These are phyloP conservation scores for Heliconius nattereri DNA, from an alignment of 1,140 invertebrate genomes.

Conservation along the genomic window DNA sequence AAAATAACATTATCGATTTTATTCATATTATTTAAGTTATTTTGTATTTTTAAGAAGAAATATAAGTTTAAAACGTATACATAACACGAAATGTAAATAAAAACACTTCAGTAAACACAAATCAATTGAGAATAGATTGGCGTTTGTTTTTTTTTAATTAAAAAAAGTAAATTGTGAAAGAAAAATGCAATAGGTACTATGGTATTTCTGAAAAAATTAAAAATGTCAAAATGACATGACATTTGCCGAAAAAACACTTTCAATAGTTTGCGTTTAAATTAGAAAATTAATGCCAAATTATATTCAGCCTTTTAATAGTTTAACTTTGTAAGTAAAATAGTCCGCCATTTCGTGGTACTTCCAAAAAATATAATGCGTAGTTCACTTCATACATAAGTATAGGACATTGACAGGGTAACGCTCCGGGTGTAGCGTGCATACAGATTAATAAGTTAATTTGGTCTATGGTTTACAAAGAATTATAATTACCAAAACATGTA, in stretches of 20 bases:
- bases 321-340: conserved; percentile 18
- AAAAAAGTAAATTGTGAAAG: conserved; percentile 39
- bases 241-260: neutral
- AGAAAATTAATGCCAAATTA: neutral
- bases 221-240: conserved; percentile 42
- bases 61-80: neutral
- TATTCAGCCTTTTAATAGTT: neutral
- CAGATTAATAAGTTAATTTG: neutral
- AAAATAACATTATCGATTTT: conserved; percentile 20
- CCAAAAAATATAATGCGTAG: conserved; percentile 7
- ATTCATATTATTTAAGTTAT: conserved; percentile 7
- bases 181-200: conserved; percentile 40
- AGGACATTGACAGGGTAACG: conserved; percentile 21
- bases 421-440: neutral
- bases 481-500: no score
- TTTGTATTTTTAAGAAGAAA: neutral
- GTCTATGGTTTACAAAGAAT: no score
- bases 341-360: conserved; percentile 40
- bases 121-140: conserved; percentile 34
- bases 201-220: conserved; percentile 40
- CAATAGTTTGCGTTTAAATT: neutral
- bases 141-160: conserved; percentile 45
- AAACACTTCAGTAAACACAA: neutral
- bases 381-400: conserved; percentile 12
- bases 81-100: conserved; percentile 6